Evolutionary conservation across 37 sponge, comb jelly and placozoan genomes (phyloP), one percentile per base, ranked within the genome.

Genomic region (Oscarella lobularis): DNA sequence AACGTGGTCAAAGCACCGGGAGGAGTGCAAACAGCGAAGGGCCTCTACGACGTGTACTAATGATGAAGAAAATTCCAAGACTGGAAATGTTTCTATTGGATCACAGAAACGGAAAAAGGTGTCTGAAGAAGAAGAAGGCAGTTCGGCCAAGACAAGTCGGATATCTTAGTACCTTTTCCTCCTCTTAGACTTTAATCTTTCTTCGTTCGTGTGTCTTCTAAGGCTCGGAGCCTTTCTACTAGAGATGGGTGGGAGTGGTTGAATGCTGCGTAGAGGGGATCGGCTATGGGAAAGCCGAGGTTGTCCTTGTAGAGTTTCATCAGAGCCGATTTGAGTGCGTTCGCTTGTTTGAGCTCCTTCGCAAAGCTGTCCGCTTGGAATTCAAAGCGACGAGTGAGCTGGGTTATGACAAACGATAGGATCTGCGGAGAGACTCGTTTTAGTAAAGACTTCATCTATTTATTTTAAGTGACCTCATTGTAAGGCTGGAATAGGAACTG

Each of bases 331-430:
- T 48, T 6, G 3, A 96, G 88, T 1, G 67, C 27, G 2, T 31
- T 35, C 2, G 80, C 84, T 37, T 69, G 60, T 37, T 74, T 76
- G 73, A 87, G 66, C 9, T 76, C 37, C 29, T 32, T 54, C n/a
- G 98, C 98, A 96, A 88, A 96, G 9, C 38, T 66, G 73, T 96
- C 98, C 5, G 98, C 98, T 67, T 92, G 88, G 73, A 87, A 96
- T 81, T 96, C 98, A 83, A 85, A 96, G 38, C 82, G 82, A 4
- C 98, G 55, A 0, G 72, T 81, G 37, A 92, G 38, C 78, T 86
- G 87, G 33, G 79, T 81, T 66, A 89, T 81, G 2, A 84, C 39
- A 39, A 89, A 90, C 0, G 72, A 66, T 36, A 92, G 67, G 32
- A 91, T 75, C 83, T 87, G 77, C 31, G 38, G n/a, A n/a, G n/a